Percentiles rank a stretch among this genome's conserved stretches.
These are phyloP conservation scores for Alsophila aescularia DNA, from an alignment of 2,888 invertebrate genomes.

Conservation along the genomic window DNA sequence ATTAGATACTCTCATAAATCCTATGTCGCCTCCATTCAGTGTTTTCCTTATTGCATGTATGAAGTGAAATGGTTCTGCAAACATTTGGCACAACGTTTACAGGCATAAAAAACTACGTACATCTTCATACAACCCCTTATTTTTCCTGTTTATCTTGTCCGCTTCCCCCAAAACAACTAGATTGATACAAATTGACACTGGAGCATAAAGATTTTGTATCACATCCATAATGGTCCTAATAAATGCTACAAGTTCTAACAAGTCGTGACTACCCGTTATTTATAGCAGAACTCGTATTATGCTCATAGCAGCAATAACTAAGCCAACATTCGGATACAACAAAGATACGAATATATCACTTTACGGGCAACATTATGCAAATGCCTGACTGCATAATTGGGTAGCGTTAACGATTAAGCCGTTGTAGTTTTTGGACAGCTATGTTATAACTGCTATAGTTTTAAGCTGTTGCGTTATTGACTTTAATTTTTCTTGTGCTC, in stretches of 20 bases:
- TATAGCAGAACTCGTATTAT: conserved; percentile 2
- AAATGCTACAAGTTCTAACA: conserved; percentile 1
- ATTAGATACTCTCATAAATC: too few species aligned
- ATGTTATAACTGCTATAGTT: not conserved
- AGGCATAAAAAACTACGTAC: not conserved
- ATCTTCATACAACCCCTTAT: not conserved
- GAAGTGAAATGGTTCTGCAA: not conserved
- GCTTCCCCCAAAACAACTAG: not conserved
- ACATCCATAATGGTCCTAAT: not conserved
- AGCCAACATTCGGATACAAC: conserved; percentile 23
- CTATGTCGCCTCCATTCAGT: not conserved
- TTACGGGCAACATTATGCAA: conserved; percentile 21
- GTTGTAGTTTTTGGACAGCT: not conserved
- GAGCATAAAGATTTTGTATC: not conserved
- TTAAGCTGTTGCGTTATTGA: not conserved
- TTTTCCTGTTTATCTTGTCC: conserved; percentile 11
- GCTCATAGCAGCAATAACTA: conserved; percentile 19
- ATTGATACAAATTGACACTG: conserved; percentile 12
- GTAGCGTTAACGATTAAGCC: not conserved
- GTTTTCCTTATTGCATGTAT: conserved; percentile 3
- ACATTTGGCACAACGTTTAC: not conserved
- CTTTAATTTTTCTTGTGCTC: not conserved
- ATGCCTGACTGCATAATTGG: conserved; percentile 15
- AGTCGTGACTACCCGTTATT: conserved; percentile 1
- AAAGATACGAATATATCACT: conserved; percentile 20